phyloP scores from a whole-genome alignment of 2,797 vertebrate genomes.

The Cryptoprocta ferox region DNA sequence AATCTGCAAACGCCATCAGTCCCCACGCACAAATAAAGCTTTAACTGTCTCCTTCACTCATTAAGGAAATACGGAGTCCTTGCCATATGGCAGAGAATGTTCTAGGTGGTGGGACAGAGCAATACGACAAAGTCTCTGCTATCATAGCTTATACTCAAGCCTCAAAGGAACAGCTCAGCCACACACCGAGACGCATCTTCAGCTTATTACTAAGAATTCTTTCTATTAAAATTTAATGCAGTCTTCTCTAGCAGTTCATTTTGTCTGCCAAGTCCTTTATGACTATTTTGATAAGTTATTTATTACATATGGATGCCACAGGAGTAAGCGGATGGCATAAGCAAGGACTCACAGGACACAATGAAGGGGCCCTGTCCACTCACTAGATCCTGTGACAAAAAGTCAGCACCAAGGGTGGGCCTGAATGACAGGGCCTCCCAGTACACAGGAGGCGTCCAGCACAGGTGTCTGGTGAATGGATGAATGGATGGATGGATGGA shows the following conservation, averaged over 20 bases:
- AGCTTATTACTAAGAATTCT: slow-evolving; percentile 30
- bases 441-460: neutral
- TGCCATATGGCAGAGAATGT: neutral
- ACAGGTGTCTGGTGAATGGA: neutral
- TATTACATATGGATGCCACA: neutral
- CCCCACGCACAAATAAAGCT: neutral
- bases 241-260: slow-evolving; percentile 43
- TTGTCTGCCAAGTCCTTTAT: slow-evolving; percentile 55
- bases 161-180: slow-evolving; percentile 23
- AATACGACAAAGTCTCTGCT: neutral
- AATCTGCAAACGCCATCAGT: neutral
- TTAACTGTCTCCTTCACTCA: neutral
- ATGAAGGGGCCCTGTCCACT: neutral
- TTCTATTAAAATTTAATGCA: slow-evolving; percentile 56
- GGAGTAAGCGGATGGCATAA: neutral
- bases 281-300: slow-evolving; percentile 59
- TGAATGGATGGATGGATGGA: neutral
- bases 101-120: neutral
- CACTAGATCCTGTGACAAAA: neutral
- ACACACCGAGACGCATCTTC: neutral
- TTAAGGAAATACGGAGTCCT: neutral
- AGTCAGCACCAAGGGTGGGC: neutral
- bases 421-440: neutral
- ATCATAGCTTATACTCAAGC: neutral
- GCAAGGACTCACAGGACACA: neutral